Percentiles rank a stretch among this genome's conserved stretches.
Evolutionary conservation across 2,797 vertebrate species (phyloP).

Genomic region (Anguilla obscura): DNA sequence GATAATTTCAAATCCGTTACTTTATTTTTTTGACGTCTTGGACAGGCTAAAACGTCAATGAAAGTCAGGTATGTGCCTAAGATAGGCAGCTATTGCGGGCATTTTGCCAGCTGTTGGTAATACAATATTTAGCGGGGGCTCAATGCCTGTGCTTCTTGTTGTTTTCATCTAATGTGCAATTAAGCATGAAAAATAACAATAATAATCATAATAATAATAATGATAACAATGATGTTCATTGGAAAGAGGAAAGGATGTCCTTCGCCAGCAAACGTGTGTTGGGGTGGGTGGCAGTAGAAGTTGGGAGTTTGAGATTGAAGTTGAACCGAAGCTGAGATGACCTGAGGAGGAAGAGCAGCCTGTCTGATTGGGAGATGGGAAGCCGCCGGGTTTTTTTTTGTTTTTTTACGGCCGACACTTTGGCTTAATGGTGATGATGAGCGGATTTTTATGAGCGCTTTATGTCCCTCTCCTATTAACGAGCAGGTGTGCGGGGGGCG

Average conservation of each 20-base stretch:
- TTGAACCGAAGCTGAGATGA: slow-evolving; percentile 27
- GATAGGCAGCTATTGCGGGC: no score
- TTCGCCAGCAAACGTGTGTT: neutral
- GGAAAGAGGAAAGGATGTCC: no score
- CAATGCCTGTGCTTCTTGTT: no score
- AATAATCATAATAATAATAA: no score
- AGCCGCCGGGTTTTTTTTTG: slow-evolving; percentile 46
- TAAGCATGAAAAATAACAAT: no score
- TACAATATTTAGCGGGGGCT: no score
- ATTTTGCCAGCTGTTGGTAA: no score
- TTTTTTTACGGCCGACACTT: slow-evolving; percentile 59
- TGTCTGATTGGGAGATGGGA: slow-evolving; percentile 41
- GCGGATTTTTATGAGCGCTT: slow-evolving; percentile 56
- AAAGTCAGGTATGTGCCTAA: no score
- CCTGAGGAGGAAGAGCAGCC: slow-evolving; percentile 44
- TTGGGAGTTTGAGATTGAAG: slow-evolving; percentile 1
- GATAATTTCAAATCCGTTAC: neutral
- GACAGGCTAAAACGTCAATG: neutral
- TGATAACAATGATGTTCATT: no score
- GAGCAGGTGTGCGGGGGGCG: slow-evolving; percentile 59
- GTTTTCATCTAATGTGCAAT: no score
- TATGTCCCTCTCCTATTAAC: slow-evolving; percentile 62
- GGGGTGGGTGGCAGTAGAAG: neutral
- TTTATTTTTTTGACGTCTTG: neutral
- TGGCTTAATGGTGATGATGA: slow-evolving; percentile 39